Base-by-base conservation (phyloP, 2,888 invertebrate species). In the Mechanitis messenoides region DNA sequence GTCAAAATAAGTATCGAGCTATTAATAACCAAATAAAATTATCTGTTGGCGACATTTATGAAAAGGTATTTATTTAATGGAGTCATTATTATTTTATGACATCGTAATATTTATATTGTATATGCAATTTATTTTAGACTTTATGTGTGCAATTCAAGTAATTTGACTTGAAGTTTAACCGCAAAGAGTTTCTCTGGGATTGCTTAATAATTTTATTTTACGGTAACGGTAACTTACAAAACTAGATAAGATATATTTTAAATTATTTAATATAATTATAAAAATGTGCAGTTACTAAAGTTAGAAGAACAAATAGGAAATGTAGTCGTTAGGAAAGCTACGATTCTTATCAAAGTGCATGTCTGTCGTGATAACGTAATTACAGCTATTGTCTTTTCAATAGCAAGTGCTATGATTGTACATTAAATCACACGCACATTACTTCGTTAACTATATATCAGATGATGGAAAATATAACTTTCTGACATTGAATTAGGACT, bases 341-440 rank as follows among this genome's bases (percentile, higher is more conserved):
- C 47, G 64, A 61, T 66, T 12, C 45, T 56, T 61, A 66, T 66
- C 65, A 61, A 53, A 45, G 38, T 45, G 59, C 65, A 61, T 55
- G 53, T 59, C 58, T 64, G 45, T 55, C 57, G 47, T 54, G 62
- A 64, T 68, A 67, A 63, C 64, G 33, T 66, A 65, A 67, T 68
- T 67, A 63, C 63, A 38, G 12, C 61, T 57, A 68, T 68, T 68
- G 68, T 67, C 56, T 64, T 61, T 61, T 58, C 57, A 64, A 61
- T 61, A 59, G 54, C 55, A 57, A 45, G 20, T 53, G 56, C 47
- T 61, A 57, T 59, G 60, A 64, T 66, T 64, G 58, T 57, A 59
- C 53, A 64, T 66, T 61, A 66, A 45, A 53, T 45, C 42, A 61
- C 46, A 55, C 38, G 45, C 55, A 65, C 54, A 46, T 59, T 60